Percentiles rank a stretch among this genome's conserved stretches.
phyloP scores from a whole-genome alignment of 2,113 vertebrate genomes.

The Anolis sagrei region DNA sequence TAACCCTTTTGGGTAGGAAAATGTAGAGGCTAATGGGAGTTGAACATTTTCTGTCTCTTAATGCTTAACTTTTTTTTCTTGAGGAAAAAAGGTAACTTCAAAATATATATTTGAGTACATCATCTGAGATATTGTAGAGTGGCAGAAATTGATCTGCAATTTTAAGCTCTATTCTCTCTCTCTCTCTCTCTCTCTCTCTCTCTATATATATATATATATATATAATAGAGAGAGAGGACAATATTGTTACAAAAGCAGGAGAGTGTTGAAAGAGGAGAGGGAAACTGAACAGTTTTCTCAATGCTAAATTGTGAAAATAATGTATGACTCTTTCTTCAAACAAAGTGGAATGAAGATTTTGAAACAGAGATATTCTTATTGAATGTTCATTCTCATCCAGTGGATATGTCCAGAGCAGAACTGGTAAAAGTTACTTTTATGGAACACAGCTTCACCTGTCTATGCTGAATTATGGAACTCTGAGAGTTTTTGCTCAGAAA shows the following conservation, averaged over 20 bases:
- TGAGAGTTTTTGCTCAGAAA: no score
- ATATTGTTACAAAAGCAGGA: not conserved
- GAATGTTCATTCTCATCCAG: not conserved
- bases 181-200: no score
- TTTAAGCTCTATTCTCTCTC: not conserved
- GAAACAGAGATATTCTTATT: not conserved
- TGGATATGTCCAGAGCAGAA: not conserved
- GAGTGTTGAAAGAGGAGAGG: not conserved
- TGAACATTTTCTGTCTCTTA: slow-evolving; percentile 41
- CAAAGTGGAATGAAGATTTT: not conserved
- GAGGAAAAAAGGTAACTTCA: not conserved
- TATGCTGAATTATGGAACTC: no score
- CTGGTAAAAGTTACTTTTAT: no score
- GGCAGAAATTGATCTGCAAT: not conserved
- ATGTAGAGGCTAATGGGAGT: slow-evolving; percentile 34
- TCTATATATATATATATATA: no score
- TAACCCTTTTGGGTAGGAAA: slow-evolving; percentile 68
- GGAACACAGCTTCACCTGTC: not conserved
- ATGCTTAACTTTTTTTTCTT: not conserved
- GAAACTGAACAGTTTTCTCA: not conserved
- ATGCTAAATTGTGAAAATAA: not conserved
- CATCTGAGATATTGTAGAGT: not conserved
- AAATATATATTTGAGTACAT: slow-evolving; percentile 16
- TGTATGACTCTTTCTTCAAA: not conserved
- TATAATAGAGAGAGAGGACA: not conserved